phyloP scores from a whole-genome alignment of 2,797 vertebrate species.

The Dipus sagitta region DNA sequence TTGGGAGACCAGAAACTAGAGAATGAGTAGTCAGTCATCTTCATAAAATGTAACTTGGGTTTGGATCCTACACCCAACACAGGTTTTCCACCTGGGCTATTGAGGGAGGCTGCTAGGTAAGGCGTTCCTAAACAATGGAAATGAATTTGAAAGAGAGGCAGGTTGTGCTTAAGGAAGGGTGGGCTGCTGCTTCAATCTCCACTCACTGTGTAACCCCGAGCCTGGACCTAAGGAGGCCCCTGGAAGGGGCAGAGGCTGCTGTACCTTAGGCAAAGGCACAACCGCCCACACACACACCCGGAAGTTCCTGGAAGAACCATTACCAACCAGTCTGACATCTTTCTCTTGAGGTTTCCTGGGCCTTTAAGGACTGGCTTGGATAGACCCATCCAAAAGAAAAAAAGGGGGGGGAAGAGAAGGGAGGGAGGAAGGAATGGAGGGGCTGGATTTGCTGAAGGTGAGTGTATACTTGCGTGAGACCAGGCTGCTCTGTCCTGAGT shows the following conservation, averaged over 20 bases:
- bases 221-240: conserved; percentile 27
- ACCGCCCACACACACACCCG: background rate
- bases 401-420: too few relatives aligned
- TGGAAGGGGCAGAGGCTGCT: background rate
- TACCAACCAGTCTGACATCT: background rate
- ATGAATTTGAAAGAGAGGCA: background rate
- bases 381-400: background rate
- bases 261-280: background rate
- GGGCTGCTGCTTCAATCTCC: background rate
- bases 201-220: conserved; percentile 13
- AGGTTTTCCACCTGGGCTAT: conserved; percentile 20
- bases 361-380: conserved; percentile 18
- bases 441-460: conserved; percentile 34
- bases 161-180: background rate
- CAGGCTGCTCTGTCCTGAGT: conserved; percentile 57
- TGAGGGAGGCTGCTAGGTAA: background rate
- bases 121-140: conserved; percentile 49
- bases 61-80: conserved; percentile 17
- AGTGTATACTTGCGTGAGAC: conserved; percentile 1
- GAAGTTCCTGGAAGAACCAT: conserved; percentile 6
- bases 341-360: conserved; percentile 45
- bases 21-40: conserved; percentile 54
- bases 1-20: conserved; percentile 61
- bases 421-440: fast-evolving
- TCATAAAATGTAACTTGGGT: conserved; percentile 57